Conservation (phyloP, 2,797 vertebrate genomes). For the Uromys caudimaculatus region DNA sequence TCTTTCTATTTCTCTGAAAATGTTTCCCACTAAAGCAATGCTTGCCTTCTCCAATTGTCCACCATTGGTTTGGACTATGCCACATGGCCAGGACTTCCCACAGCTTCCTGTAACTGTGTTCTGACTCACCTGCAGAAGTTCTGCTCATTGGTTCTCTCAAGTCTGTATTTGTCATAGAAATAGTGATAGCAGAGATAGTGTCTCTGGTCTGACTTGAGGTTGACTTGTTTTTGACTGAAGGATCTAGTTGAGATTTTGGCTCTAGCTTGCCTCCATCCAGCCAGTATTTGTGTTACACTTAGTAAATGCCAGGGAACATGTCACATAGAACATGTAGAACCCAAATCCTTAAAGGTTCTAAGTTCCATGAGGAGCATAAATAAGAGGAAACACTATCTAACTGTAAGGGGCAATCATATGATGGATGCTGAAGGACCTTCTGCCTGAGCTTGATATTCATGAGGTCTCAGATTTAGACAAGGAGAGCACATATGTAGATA, state of each 20-base stretch:
- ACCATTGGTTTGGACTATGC: not conserved
- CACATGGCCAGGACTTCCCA: not conserved
- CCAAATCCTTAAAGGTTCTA: not conserved
- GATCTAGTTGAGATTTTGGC: not conserved
- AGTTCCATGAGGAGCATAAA: not conserved
- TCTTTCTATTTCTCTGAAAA: not conserved
- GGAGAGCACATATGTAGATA: not conserved
- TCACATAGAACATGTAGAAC: not conserved
- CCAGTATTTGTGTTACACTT: not conserved
- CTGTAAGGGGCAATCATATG: not conserved
- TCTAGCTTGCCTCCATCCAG: not conserved
- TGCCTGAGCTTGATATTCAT: not conserved
- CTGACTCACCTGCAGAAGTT: not conserved
- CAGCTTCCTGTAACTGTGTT: not conserved
- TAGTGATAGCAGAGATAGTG: not conserved
- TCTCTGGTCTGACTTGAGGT: not conserved
- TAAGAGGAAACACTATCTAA: not conserved
- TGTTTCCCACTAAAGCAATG: not conserved
- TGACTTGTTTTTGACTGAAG: slow-evolving; percentile 6
- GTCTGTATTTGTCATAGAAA: not conserved
- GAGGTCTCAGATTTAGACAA: not conserved
- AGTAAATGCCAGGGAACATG: not conserved
- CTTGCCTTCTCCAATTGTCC: not conserved
- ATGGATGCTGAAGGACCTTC: not conserved
- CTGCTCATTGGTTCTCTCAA: not conserved